A percentile compares a stretch with the other conserved stretches of the same genome.
Evolutionary conservation across 2,888 invertebrate genomes (phyloP).

Genomic region (Limnephilus rhombicus): DNA sequence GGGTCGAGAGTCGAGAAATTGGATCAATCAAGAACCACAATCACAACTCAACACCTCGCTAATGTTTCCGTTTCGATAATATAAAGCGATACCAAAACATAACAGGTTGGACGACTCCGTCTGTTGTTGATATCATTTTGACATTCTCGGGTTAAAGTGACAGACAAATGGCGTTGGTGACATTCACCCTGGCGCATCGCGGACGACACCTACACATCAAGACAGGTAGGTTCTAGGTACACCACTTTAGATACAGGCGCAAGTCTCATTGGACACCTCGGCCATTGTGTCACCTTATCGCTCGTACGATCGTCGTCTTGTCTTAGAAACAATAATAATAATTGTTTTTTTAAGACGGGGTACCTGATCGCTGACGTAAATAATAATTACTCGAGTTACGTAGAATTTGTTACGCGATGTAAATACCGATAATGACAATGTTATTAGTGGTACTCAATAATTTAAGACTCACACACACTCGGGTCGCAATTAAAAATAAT

Average conservation of each 20-base stretch:
- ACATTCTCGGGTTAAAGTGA: conserved; percentile 6
- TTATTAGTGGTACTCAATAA: background rate
- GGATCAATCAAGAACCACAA: background rate
- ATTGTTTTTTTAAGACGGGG: background rate
- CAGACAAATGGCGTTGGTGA: conserved; percentile 6
- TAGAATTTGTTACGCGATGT: background rate
- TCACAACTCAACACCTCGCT: background rate
- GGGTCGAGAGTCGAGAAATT: background rate
- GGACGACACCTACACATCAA: background rate
- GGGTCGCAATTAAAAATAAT: background rate
- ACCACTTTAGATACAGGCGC: background rate
- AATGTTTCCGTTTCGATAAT: background rate
- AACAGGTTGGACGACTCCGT: background rate
- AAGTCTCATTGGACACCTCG: background rate
- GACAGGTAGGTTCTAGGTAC: background rate
- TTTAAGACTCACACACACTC: background rate
- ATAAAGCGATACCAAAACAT: background rate
- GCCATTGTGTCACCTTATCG: background rate
- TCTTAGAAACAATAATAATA: background rate
- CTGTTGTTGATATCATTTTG: background rate
- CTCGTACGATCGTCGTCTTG: background rate
- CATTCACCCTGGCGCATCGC: background rate
- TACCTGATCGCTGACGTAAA: background rate
- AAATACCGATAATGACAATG: background rate
- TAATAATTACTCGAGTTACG: background rate